Percentiles rank a stretch among this genome's conserved stretches.
phyloP scores from a whole-genome alignment of 2,113 vertebrate genomes.

The Chionodraco myersi region DNA sequence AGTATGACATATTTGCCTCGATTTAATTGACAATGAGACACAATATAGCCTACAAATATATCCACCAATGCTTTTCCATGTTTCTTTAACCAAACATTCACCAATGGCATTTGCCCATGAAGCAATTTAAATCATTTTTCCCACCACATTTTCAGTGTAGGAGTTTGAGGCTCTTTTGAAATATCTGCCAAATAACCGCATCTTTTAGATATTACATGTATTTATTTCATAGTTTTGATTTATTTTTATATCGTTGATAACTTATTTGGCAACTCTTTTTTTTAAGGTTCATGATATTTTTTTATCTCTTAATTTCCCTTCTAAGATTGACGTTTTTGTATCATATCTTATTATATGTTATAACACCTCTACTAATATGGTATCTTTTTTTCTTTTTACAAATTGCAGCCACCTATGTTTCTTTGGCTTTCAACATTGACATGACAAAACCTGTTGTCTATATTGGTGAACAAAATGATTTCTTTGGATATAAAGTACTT shows the following conservation, averaged over 20 bases:
- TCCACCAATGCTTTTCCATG: no score
- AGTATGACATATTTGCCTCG: no score
- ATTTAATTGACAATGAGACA: no score
- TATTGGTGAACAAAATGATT: conserved; percentile 39
- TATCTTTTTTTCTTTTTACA: neutral
- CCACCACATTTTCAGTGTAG: no score
- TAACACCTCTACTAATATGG: neutral
- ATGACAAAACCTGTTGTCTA: neutral
- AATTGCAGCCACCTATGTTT: conserved; percentile 30
- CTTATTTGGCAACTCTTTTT: neutral
- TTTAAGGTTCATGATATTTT: neutral
- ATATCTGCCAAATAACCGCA: neutral
- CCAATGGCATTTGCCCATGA: no score
- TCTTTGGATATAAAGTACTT: conserved; percentile 78
- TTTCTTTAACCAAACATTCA: no score
- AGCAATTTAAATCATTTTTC: no score
- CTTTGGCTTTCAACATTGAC: conserved; percentile 72
- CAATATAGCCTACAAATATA: no score
- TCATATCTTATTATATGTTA: neutral
- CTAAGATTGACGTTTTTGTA: no score
- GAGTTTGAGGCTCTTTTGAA: no score
- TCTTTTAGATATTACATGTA: neutral
- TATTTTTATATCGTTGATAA: neutral
- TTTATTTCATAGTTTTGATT: neutral
- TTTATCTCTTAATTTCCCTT: no score